These are phyloP conservation scores for Drosophila kambysellisi DNA, from an alignment of 2,888 invertebrate species.

Conservation along the genomic window DNA sequence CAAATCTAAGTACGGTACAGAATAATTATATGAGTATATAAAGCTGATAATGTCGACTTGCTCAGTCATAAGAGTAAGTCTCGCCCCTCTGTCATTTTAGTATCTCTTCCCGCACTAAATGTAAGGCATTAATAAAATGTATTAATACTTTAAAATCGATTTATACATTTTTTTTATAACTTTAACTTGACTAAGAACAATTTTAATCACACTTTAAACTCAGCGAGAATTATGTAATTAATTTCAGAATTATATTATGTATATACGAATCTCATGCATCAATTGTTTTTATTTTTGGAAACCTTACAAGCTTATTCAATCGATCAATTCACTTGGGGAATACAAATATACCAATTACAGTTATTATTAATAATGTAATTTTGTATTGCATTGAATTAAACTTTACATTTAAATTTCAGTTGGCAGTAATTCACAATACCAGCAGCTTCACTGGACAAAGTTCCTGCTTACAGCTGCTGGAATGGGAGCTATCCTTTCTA, in stretches of 20 bases:
- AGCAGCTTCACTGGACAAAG: slow-evolving; percentile 19
- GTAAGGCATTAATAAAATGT: too few species aligned
- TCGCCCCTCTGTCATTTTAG: neutral
- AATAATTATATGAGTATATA: neutral
- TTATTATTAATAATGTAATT: neutral
- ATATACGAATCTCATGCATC: neutral
- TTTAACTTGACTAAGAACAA: too few species aligned
- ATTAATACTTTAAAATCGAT: too few species aligned
- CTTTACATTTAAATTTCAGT: neutral
- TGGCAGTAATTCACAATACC: slow-evolving; percentile 9
- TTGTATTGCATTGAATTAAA: neutral
- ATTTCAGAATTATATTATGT: too few species aligned
- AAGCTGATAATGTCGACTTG: neutral
- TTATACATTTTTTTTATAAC: too few species aligned
- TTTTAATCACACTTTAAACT: too few species aligned
- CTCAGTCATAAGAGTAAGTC: neutral
- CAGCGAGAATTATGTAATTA: too few species aligned
- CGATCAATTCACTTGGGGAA: neutral
- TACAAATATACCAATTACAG: neutral
- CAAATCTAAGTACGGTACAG: neutral
- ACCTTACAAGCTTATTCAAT: neutral
- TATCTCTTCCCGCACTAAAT: neutral
- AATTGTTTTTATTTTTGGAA: neutral
- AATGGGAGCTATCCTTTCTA: slow-evolving; percentile 13
- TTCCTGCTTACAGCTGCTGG: slow-evolving; percentile 14